These are phyloP conservation scores for Cheilosia pagana DNA, from an alignment of 2,888 invertebrate genomes.

Conservation along the genomic window DNA sequence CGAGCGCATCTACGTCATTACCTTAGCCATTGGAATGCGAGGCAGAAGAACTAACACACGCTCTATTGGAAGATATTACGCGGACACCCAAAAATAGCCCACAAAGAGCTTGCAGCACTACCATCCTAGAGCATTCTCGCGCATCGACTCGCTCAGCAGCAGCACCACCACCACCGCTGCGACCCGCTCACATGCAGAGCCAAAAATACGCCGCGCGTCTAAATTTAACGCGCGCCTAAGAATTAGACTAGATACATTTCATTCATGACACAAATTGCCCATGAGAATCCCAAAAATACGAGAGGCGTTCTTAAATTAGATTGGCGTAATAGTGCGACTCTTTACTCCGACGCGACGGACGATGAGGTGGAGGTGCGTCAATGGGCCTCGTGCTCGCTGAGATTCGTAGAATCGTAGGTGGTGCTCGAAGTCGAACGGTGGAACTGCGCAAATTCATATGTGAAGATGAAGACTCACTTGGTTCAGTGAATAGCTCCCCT, in stretches of 20 bases:
- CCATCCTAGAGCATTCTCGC: constrained; percentile 33
- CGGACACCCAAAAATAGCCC: constrained; percentile 64
- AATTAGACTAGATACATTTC: constrained; percentile 74
- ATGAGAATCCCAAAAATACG: constrained; percentile 74
- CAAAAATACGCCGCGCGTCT: constrained; percentile 66
- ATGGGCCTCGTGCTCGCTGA: constrained; percentile 66
- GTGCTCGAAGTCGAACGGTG: constrained; percentile 25
- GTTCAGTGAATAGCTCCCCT: constrained; percentile 21
- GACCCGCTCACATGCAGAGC: constrained; percentile 64
- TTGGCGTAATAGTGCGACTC: constrained; percentile 62
- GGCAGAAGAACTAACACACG: constrained; percentile 40
- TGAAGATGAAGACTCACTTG: constrained; percentile 8
- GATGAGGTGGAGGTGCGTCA: constrained; percentile 69
- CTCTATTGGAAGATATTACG: constrained; percentile 54
- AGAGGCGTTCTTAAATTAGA: constrained; percentile 67
- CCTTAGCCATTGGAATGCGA: constrained; percentile 67
- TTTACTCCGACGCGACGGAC: constrained; percentile 11
- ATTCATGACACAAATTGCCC: constrained; percentile 75
- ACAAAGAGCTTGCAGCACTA: constrained; percentile 49
- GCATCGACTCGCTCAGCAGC: constrained; percentile 3
- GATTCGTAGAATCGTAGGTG: constrained; percentile 65
- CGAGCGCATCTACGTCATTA: constrained; percentile 63
- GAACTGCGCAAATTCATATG: constrained; percentile 63
- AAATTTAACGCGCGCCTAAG: constrained; percentile 63
- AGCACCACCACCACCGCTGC: constrained; percentile 21